phyloP scores from a whole-genome alignment of 2,113 vertebrate species.

The Tachycineta bicolor region DNA sequence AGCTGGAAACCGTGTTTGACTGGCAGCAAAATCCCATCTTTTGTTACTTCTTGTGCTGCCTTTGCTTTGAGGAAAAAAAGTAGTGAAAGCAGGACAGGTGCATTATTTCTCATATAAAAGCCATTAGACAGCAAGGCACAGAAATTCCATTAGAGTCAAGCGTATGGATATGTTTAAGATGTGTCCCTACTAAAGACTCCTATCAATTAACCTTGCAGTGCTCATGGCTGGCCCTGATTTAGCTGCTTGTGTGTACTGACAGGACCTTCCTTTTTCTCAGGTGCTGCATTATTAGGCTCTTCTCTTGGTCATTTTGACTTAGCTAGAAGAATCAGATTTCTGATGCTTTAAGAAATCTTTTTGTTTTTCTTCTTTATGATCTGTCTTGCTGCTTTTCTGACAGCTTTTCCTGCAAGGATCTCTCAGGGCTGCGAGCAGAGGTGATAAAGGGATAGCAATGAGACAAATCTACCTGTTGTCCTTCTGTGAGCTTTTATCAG shows the following conservation, averaged over 20 bases:
- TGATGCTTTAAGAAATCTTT: neutral
- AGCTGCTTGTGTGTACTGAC: neutral
- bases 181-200: neutral
- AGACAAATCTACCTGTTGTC: neutral
- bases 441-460: neutral
- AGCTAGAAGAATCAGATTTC: neutral
- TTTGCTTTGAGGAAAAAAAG: neutral
- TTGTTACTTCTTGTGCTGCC: neutral
- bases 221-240: neutral
- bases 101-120: neutral
- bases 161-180: neutral
- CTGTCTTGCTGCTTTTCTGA: neutral
- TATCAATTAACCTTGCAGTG: neutral
- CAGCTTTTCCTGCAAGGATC: neutral
- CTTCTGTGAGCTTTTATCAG: neutral
- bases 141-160: neutral
- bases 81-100: neutral
- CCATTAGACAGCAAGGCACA: neutral
- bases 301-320: neutral
- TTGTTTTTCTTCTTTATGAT: neutral
- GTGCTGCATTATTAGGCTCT: neutral
- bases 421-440: neutral
- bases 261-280: neutral
- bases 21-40: neutral
- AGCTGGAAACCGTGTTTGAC: neutral